Base-by-base conservation (phyloP, 2,113 vertebrate genomes). In the Silurus asotus region DNA sequence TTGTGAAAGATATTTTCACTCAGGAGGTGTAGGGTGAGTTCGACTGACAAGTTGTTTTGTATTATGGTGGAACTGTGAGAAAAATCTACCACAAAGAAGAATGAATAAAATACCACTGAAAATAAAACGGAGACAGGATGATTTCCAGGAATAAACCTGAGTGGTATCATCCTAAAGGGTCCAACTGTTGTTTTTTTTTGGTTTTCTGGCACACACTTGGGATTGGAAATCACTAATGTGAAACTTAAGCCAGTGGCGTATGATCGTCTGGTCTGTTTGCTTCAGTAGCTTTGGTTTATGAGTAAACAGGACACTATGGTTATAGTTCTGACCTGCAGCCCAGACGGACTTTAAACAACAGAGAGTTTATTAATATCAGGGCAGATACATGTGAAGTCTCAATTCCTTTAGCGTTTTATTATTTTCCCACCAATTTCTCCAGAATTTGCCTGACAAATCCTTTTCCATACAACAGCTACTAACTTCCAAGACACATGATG, bases 1-100 rank as follows among this genome's bases (percentile, higher is more conserved):
- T 65, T 83, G 85, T 87, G 49, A 82, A 65, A 56, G 23, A 62
- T 58, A 51, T 28, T 6, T 85, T 48, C 25, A 5, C 67, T 69
- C 14, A 56, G 37, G 61, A 11, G 37, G 51, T 11, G 9, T 65
- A 56, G 64, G 61, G n/a, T 53, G 58, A 37, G n/a, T 56, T 86
- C 58, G 1, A 19, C 8, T 75, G 17, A 70, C 59, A 17, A 28
- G 5, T 83, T 82, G 67, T 82, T 45, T 70, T 6, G 6, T 45
- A 67, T 51, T 82, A 5, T 69, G 64, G 49, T 82, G 56, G 49
- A 49, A 48, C 37, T n/a, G 13, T 49, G 20, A 81, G 45, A 49
- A 2, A 8, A 15, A 11, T 58, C 56, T 58, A 58, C 56, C 56
- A 58, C 17, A 58, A 9, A 69, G 2, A 69, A 15, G 0, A 19